phyloP scores from a whole-genome alignment of 2,113 vertebrate genomes.

The Passer domesticus region DNA sequence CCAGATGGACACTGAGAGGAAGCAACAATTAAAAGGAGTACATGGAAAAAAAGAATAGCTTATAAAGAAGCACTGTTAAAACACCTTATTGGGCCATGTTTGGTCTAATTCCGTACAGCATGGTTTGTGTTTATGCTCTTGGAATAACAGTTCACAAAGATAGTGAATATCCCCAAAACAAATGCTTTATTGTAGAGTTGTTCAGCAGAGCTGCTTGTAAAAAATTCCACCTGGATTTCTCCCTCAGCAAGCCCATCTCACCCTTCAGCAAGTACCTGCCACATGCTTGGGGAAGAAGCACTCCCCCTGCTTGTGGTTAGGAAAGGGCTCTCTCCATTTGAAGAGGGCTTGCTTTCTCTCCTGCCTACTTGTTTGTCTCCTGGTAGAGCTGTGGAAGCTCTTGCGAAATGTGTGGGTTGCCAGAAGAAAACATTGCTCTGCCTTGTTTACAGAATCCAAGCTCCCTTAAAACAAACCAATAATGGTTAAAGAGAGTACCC shows the following conservation, averaged over 20 bases:
- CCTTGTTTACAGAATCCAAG: conserved; percentile 23
- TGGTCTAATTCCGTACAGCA: not conserved
- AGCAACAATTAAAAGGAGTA: not conserved
- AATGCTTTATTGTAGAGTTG: not conserved
- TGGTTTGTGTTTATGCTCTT: not conserved
- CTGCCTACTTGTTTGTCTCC: not conserved
- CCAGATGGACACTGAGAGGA: not conserved
- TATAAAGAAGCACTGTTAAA: not conserved
- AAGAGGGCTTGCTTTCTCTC: not conserved
- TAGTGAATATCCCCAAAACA: not conserved
- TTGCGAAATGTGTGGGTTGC: conserved; percentile 16
- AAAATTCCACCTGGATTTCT: not conserved
- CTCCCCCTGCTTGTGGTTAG: not conserved
- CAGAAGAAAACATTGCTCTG: conserved; percentile 20
- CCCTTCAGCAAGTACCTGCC: not conserved
- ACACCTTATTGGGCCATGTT: not conserved
- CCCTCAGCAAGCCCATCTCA: not conserved
- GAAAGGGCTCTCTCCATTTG: not conserved
- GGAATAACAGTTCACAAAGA: not conserved
- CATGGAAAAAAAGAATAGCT: not conserved
- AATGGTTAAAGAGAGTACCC: not conserved
- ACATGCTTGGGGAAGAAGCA: not conserved
- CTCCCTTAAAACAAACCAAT: not conserved
- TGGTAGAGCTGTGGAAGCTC: not conserved
- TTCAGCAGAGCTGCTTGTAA: not conserved